Percentiles rank a stretch among this genome's conserved stretches.
Evolutionary conservation across 2,113 vertebrate species (phyloP).

Genomic region (Forbesichthys papilliferus): DNA sequence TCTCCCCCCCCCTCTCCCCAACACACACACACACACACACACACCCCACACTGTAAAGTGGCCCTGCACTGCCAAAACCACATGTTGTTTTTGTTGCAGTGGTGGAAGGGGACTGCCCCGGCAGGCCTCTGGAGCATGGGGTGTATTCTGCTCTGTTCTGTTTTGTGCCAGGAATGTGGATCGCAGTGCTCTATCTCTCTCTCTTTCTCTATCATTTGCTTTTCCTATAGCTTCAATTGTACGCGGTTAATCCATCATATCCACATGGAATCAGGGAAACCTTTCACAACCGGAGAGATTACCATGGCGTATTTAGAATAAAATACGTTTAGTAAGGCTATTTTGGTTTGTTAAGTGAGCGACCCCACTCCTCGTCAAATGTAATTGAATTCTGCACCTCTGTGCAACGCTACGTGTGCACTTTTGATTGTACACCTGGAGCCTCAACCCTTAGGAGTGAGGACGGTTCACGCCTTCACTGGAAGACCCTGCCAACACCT

Average conservation of each 20-base stretch:
- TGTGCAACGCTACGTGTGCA: conserved; percentile 7
- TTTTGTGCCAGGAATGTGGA: conserved; percentile 62
- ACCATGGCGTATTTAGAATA: conserved; percentile 48
- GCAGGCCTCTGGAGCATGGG: conserved; percentile 68
- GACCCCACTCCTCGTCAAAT: conserved; percentile 23
- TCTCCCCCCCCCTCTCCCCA: conserved; percentile 26
- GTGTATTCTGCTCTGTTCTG: conserved; percentile 65
- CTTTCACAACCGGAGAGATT: conserved; percentile 43
- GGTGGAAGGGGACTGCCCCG: conserved; percentile 68
- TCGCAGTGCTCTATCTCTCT: conserved; percentile 19
- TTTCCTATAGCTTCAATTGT: conserved; percentile 36
- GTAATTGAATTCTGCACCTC: conserved; percentile 19
- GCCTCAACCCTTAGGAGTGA: conserved; percentile 35
- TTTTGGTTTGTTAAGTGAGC: conserved; percentile 45
- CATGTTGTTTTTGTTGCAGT: conserved; percentile 78
- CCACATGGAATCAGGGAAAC: conserved; percentile 38
- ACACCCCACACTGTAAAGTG: conserved; percentile 66
- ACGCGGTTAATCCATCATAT: conserved; percentile 44
- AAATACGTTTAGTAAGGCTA: conserved; percentile 23
- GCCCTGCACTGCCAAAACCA: conserved; percentile 74
- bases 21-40: too few relatives aligned
- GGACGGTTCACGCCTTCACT: conserved; percentile 46
- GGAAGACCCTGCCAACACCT: conserved; percentile 19
- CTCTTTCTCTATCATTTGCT: background rate
- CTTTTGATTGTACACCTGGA: conserved; percentile 37